Percentiles rank a stretch among this genome's conserved stretches.
phyloP scores from a whole-genome alignment of 1,140 invertebrate genomes.

The Megathymus violae region DNA sequence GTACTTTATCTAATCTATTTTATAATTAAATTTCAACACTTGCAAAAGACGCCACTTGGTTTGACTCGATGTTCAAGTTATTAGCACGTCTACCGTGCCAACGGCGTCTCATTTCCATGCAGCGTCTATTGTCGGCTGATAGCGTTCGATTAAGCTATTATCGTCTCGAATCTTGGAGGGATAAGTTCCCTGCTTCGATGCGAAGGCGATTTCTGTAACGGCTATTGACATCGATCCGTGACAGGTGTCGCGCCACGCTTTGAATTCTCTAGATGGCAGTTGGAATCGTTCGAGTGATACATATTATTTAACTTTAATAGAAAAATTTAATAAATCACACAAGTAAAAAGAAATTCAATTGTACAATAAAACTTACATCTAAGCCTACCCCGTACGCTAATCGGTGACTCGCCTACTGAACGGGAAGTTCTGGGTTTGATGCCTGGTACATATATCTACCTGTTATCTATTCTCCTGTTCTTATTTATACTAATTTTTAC shows the following conservation, averaged over 20 bases:
- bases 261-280: not conserved
- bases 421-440: too few relatives aligned
- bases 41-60: not conserved
- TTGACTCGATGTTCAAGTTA: not conserved
- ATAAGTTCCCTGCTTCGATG: constrained; percentile 43
- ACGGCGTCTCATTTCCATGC: constrained; percentile 26
- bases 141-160: constrained; percentile 55
- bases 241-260: constrained; percentile 13
- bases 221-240: constrained; percentile 17
- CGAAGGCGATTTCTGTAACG: constrained; percentile 43
- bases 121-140: constrained; percentile 43
- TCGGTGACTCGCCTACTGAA: too few relatives aligned
- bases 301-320: too few relatives aligned
- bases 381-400: too few relatives aligned
- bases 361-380: too few relatives aligned
- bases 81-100: constrained; percentile 9
- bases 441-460: too few relatives aligned
- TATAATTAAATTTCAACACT: not conserved
- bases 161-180: constrained; percentile 27
- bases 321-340: too few relatives aligned
- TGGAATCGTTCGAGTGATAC: too few relatives aligned
- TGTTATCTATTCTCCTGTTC: too few relatives aligned
- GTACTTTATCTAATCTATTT: not conserved
- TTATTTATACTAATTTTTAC: too few relatives aligned
- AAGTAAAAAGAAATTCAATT: too few relatives aligned